Evolutionary conservation across 2,797 vertebrate genomes (phyloP).

Genomic region (Xyrichtys novacula): DNA sequence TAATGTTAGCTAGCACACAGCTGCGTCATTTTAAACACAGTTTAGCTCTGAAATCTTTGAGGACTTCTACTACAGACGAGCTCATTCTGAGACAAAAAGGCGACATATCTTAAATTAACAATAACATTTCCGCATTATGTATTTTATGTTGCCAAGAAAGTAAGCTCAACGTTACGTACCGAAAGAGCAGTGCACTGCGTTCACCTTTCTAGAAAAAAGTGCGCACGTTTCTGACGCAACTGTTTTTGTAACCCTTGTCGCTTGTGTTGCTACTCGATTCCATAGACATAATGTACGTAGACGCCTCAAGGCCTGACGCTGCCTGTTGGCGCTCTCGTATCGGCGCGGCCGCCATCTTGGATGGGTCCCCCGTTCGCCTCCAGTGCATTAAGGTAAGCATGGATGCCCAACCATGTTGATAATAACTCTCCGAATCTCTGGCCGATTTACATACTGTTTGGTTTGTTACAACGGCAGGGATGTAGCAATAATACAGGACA

Average conservation of each 20-base stretch:
- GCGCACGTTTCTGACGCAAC: constrained; percentile 75
- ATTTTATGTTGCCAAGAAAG: background rate
- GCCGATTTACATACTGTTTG: too few relatives aligned
- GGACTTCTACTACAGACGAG: fast-evolving
- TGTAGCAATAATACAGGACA: too few relatives aligned
- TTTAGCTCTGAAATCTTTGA: background rate
- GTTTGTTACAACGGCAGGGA: too few relatives aligned
- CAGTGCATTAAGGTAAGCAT: too few relatives aligned
- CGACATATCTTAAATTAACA: fast-evolving
- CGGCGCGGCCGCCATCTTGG: too few relatives aligned
- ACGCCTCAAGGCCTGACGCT: too few relatives aligned
- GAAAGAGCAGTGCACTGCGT: background rate
- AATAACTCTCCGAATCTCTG: too few relatives aligned
- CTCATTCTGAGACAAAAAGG: fast-evolving
- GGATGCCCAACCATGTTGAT: too few relatives aligned
- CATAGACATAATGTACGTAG: too few relatives aligned
- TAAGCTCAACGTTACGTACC: constrained; percentile 35
- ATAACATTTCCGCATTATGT: fast-evolving
- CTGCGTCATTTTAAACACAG: background rate
- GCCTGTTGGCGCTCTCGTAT: too few relatives aligned
- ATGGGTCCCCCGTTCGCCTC: too few relatives aligned
- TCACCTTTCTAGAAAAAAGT: constrained; percentile 64
- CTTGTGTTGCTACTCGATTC: too few relatives aligned
- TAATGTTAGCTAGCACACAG: constrained; percentile 4
- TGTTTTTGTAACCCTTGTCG: constrained; percentile 67